Evolutionary conservation across 2,113 vertebrate genomes (phyloP), one percentile per base, ranked within the genome.

Genomic region (Eptesicus fuscus): DNA sequence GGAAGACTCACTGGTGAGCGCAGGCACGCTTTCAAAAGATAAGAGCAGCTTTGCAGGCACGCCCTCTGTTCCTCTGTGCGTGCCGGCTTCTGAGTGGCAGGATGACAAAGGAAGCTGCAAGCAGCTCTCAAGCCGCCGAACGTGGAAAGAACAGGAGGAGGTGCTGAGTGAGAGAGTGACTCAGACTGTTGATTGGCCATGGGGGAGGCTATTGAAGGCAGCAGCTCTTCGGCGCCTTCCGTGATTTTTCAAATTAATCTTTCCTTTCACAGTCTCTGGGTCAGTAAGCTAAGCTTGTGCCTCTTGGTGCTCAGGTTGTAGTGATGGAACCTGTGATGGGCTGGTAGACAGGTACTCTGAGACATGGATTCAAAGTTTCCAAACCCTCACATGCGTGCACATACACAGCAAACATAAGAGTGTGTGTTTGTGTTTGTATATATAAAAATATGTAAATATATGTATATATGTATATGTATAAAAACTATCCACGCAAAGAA

Each of bases 11-110:
- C 4, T 61, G 86, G 12, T n/a, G 32, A 59, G 8, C 0, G 25
- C 18, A 56, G 9, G 30, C 9, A 37, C 25, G 49, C n/a, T 63
- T 76, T 18, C 25, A 49, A 49, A 37, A 44, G 14, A 28, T 49
- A 61, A 25, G 44, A 77, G 51, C 53, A 65, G 28, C 28, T 67
- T 20, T n/a, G n/a, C 10, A 7, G 20, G 14, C 25, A 3, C 30
- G 28, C 7, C 12, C 80, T 42, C 0, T 22, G 2, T 3, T 1
- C 53, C 65, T 9, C 40, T 23, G 53, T 7, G 0, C 25, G 10
- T 13, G 14, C 23, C 59, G 47, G 40, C 32, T 49, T 28, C 44
- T 2, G 11, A 69, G 11, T 9, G 69, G 17, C 74, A n/a, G 53
- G 53, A 2, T 30, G n/a, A 23, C 1, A 30, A 30, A 37, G 9